Percentiles rank a stretch among this genome's conserved stretches.
Conservation (phyloP, 2,797 vertebrate species). For the Myotis pilosus region DNA sequence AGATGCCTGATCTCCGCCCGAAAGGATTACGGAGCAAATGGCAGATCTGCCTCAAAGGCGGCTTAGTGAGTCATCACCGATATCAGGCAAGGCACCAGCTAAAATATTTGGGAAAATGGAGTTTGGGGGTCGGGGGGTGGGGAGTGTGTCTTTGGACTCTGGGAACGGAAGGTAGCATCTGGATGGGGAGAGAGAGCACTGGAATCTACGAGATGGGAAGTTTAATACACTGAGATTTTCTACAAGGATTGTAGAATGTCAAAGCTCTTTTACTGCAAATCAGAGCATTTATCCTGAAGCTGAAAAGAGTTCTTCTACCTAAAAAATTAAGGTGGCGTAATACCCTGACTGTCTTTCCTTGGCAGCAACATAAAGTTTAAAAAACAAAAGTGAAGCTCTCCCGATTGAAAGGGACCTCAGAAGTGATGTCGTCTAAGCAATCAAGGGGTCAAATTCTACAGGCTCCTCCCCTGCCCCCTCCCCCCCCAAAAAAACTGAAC, state of each 20-base stretch:
- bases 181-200: not conserved
- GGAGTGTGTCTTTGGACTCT: not conserved
- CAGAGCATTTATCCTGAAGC: not conserved
- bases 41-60: slow-evolving; percentile 64
- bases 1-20: slow-evolving; percentile 72
- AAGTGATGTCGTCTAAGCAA: not conserved
- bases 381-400: not conserved
- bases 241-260: not conserved
- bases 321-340: not conserved
- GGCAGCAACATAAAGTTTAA: not conserved
- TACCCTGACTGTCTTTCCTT: not conserved
- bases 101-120: not conserved
- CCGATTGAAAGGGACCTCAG: not conserved
- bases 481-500: not conserved
- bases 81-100: slow-evolving; percentile 26
- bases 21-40: slow-evolving; percentile 69
- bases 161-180: not conserved
- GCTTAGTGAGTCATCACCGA: slow-evolving; percentile 48
- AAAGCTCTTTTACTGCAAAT: not conserved
- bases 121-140: not conserved
- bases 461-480: no score
- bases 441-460: not conserved
- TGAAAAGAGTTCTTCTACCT: not conserved
- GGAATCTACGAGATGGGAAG: not conserved
- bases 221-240: slow-evolving; percentile 1